A percentile compares a stretch with the other conserved stretches of the same genome.
Evolutionary conservation across 1,140 invertebrate genomes (phyloP).

Genomic region (Oreohelix idahoensis): DNA sequence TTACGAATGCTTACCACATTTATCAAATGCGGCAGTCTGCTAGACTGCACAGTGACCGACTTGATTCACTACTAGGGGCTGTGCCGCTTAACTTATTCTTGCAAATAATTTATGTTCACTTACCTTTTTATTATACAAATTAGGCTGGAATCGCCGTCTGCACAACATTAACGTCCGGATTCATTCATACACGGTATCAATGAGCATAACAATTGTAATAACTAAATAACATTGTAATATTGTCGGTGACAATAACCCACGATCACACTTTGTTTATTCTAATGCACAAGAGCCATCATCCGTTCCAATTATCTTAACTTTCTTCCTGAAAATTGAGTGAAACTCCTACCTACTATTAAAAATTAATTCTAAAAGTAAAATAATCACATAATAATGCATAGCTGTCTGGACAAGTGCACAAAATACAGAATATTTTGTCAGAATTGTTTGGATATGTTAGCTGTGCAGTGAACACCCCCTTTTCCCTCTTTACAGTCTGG

Average conservation of each 20-base stretch:
- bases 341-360: neutral
- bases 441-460: neutral
- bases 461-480: neutral
- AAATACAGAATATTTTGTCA: neutral
- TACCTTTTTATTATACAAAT: neutral
- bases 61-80: too few relatives aligned
- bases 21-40: too few relatives aligned
- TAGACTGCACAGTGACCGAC: too few relatives aligned
- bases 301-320: neutral
- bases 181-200: too few relatives aligned
- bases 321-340: neutral
- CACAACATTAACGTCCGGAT: neutral
- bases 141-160: neutral
- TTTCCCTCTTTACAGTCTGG: neutral
- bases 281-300: neutral
- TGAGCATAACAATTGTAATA: too few relatives aligned
- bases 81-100: too few relatives aligned
- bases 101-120: neutral
- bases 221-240: too few relatives aligned
- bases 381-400: neutral
- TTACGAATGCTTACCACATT: too few relatives aligned
- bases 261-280: neutral
- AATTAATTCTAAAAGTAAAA: neutral
- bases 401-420: neutral
- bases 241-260: neutral